Percentiles rank a stretch among this genome's conserved stretches.
Evolutionary conservation across 2,797 vertebrate genomes (phyloP).

Genomic region (Lagorchestes hirsutus): DNA sequence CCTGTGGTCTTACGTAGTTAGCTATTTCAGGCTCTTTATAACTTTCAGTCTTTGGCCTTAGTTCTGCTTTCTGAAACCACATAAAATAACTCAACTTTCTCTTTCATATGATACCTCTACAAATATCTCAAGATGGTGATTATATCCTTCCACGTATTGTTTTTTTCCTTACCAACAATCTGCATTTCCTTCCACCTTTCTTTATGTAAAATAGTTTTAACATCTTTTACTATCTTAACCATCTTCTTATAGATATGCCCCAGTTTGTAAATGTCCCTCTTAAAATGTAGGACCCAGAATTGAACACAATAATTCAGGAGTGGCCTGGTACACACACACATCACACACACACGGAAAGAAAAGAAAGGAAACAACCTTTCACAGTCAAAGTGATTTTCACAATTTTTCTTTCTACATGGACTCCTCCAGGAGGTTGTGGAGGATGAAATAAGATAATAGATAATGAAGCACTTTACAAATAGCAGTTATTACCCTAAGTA

Average conservation of each 20-base stretch:
- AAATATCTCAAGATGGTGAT: not conserved
- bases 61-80: not conserved
- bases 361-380: not conserved
- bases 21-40: not conserved
- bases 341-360: too few species aligned
- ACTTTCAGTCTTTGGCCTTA: not conserved
- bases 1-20: not conserved
- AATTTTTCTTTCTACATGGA: not conserved
- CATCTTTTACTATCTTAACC: not conserved
- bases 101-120: not conserved
- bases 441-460: too few species aligned
- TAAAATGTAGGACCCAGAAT: not conserved
- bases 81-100: not conserved
- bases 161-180: not conserved
- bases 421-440: too few species aligned
- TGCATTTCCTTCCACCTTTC: not conserved
- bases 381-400: not conserved
- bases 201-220: not conserved
- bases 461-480: too few species aligned
- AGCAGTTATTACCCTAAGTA: too few species aligned
- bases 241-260: not conserved
- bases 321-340: too few species aligned
- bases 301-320: not conserved
- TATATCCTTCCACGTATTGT: not conserved
- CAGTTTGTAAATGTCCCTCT: not conserved